Conservation (phyloP, 2,888 invertebrate species). For the Proisotoma minuta region DNA sequence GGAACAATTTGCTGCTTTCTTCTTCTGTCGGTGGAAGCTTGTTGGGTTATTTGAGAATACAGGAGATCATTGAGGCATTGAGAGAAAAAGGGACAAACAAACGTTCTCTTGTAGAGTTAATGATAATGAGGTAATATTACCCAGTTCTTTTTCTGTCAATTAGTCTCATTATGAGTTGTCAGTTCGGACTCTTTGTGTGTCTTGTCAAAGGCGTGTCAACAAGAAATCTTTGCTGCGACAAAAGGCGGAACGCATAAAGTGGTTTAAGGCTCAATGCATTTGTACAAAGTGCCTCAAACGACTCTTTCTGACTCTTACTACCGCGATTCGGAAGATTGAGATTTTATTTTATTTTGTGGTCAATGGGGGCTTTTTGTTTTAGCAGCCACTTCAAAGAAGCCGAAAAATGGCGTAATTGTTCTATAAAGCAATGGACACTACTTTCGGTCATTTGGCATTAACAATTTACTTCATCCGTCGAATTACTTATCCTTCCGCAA, state of each 20-base stretch:
- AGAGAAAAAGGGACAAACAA: background rate
- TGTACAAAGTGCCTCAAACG: constrained; percentile 8
- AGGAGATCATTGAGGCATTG: background rate
- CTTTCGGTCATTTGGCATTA: no score
- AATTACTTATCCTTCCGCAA: no score
- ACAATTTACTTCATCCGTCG: no score
- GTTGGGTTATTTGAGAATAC: background rate
- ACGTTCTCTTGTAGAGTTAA: background rate
- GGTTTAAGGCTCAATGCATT: background rate
- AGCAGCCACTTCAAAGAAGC: no score
- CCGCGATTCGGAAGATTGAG: no score
- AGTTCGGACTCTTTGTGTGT: constrained; percentile 8
- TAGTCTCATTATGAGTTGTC: constrained; percentile 13
- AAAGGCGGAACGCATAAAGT: constrained; percentile 18
- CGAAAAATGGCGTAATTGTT: no score
- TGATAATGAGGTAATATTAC: constrained; percentile 10
- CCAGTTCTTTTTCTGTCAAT: constrained; percentile 5
- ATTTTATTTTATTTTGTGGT: no score
- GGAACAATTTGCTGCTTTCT: no score
- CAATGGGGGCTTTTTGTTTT: no score
- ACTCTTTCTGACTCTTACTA: no score
- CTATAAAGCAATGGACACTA: no score
- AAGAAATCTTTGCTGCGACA: constrained; percentile 2
- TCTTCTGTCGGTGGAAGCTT: background rate
- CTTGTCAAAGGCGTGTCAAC: background rate